These are phyloP conservation scores for Diplodus sargus DNA, from an alignment of 2,797 vertebrate species.

Conservation along the genomic window DNA sequence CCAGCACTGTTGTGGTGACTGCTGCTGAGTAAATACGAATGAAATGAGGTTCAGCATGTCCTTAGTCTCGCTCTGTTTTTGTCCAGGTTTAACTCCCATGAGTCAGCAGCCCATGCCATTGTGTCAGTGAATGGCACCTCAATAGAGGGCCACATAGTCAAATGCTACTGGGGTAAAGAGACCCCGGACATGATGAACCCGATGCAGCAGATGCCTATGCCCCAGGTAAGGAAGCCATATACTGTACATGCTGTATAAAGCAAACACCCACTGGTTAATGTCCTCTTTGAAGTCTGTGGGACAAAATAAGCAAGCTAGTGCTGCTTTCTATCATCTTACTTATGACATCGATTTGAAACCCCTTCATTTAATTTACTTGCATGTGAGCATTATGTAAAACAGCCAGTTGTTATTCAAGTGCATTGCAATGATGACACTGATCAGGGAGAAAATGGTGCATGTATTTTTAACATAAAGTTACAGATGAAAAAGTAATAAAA, in stretches of 20 bases:
- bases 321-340: background rate
- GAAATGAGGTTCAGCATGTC: conserved; percentile 32
- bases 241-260: background rate
- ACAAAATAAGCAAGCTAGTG: background rate
- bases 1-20: background rate
- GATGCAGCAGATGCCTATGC: conserved; percentile 91
- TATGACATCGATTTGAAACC: background rate
- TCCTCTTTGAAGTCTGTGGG: background rate
- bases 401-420: background rate
- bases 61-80: background rate
- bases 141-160: conserved; percentile 95
- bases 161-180: conserved; percentile 99
- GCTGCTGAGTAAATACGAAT: conserved; percentile 5
- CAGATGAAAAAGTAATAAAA: too few species aligned
- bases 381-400: background rate
- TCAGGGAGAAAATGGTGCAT: background rate
- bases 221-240: conserved; percentile 76
- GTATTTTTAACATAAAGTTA: background rate
- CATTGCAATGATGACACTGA: background rate
- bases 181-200: conserved; percentile 94
- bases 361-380: background rate
- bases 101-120: conserved; percentile 96
- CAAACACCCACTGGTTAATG: background rate
- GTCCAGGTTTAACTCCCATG: conserved; percentile 93
- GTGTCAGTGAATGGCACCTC: conserved; percentile 96